A percentile compares a stretch with the other conserved stretches of the same genome.
Conservation (phyloP, 2,797 vertebrate species). For the Megaceryle alcyon region DNA sequence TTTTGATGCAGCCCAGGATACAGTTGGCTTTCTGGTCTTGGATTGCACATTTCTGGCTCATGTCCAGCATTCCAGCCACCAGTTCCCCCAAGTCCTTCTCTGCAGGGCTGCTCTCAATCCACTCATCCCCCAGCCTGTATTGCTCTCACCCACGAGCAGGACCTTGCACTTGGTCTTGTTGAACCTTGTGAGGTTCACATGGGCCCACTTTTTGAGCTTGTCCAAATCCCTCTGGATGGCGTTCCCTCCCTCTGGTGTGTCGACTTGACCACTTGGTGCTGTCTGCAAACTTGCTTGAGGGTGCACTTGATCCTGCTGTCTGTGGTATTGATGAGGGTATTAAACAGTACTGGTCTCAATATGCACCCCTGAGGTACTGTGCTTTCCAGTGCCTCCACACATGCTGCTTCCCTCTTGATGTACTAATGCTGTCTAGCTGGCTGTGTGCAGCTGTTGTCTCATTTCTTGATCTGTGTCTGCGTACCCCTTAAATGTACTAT, state of each 20-base stretch:
- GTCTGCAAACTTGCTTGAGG: not conserved
- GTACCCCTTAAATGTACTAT: not conserved
- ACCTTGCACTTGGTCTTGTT: not conserved
- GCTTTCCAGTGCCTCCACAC: not conserved
- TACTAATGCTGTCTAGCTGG: not conserved
- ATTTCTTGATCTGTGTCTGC: not conserved
- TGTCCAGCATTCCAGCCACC: not conserved
- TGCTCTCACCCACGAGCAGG: not conserved
- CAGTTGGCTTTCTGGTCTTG: not conserved
- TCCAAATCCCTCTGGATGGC: not conserved
- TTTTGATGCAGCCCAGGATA: not conserved
- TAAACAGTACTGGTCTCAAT: not conserved
- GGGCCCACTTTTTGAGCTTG: not conserved
- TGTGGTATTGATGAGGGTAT: not conserved
- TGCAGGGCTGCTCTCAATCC: not conserved
- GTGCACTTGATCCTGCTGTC: not conserved
- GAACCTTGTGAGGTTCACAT: not conserved
- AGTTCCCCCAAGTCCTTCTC: not conserved
- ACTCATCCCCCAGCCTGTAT: not conserved
- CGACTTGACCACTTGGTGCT: no score
- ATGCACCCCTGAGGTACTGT: not conserved
- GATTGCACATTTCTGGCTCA: not conserved
- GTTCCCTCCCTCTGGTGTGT: not conserved
- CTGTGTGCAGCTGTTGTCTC: not conserved
- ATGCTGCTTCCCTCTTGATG: not conserved